Evolutionary conservation across 2,888 invertebrate species (phyloP).

Genomic region (Diarsia brunnea): DNA sequence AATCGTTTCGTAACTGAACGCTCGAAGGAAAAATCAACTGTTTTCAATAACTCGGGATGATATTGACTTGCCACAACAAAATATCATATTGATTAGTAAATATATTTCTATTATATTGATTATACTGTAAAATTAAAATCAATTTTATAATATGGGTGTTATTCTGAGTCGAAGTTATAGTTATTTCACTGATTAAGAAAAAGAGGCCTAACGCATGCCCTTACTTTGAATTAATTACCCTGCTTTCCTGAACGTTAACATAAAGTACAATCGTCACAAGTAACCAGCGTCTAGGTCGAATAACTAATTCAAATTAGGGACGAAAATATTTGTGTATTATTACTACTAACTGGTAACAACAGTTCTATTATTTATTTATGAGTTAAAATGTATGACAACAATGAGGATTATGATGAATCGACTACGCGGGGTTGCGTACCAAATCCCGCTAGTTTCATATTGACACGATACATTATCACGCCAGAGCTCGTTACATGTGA

Average conservation of each 20-base stretch:
- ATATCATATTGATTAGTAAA: conserved; percentile 58
- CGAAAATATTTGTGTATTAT: conserved; percentile 66
- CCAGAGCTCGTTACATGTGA: conserved; percentile 12
- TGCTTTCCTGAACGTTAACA: conserved; percentile 57
- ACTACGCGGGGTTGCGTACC: conserved; percentile 75
- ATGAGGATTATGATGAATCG: conserved; percentile 81
- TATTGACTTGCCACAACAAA: conserved; percentile 44
- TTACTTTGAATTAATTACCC: conserved; percentile 76
- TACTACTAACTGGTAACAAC: conserved; percentile 87
- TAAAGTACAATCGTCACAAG: conserved; percentile 53
- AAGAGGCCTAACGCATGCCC: conserved; percentile 61
- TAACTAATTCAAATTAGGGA: conserved; percentile 77
- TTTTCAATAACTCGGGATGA: conserved; percentile 45
- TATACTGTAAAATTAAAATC: conserved; percentile 51
- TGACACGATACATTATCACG: conserved; percentile 36
- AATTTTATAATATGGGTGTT: conserved; percentile 51
- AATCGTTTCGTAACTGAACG: conserved; percentile 66
- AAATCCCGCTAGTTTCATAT: conserved; percentile 66
- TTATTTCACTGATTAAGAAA: conserved; percentile 57
- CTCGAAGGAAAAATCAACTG: conserved; percentile 60
- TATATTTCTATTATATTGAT: conserved; percentile 56
- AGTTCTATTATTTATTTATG: conserved; percentile 77
- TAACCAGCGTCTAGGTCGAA: conserved; percentile 59
- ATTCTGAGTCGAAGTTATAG: conserved; percentile 54
- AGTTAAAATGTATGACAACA: conserved; percentile 75